These are phyloP conservation scores for Ditylenchus weischeri DNA, from an alignment of 2,888 invertebrate species.

Conservation along the genomic window DNA sequence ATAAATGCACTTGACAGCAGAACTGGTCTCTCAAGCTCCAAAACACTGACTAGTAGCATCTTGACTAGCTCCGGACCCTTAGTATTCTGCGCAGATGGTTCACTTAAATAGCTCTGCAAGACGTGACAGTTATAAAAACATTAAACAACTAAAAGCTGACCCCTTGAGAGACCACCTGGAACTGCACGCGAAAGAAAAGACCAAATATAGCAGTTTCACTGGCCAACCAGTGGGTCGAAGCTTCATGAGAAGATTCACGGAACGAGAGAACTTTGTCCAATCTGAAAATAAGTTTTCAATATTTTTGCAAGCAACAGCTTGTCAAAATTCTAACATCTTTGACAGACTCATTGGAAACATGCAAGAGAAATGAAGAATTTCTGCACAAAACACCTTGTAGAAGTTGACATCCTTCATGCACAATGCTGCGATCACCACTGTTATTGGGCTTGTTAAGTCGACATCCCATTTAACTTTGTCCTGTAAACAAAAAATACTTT, in stretches of 20 bases:
- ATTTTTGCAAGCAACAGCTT: neutral
- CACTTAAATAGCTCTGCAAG: neutral
- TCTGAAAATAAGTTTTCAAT: neutral
- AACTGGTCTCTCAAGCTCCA: neutral
- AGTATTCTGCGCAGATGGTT: neutral
- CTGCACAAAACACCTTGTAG: conserved; percentile 1
- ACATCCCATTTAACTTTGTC: conserved; percentile 8
- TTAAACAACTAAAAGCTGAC: neutral
- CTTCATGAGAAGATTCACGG: neutral
- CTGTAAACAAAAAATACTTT: neutral
- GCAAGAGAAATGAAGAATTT: neutral
- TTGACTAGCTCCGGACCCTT: conserved; percentile 4
- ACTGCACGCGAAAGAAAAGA: conserved; percentile 3
- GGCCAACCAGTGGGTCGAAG: neutral
- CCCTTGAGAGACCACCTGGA: neutral
- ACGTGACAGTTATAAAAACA: neutral
- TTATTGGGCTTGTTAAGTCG: conserved; percentile 2
- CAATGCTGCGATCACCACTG: neutral
- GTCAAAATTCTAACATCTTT: neutral
- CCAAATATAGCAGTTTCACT: conserved; percentile 1
- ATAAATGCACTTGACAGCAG: conserved; percentile 5
- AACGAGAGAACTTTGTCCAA: neutral
- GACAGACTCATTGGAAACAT: conserved; percentile 2
- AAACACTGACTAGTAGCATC: neutral
- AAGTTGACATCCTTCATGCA: neutral